These are phyloP conservation scores for Podotricha telesiphe DNA, from an alignment of 2,888 invertebrate genomes.

Conservation along the genomic window DNA sequence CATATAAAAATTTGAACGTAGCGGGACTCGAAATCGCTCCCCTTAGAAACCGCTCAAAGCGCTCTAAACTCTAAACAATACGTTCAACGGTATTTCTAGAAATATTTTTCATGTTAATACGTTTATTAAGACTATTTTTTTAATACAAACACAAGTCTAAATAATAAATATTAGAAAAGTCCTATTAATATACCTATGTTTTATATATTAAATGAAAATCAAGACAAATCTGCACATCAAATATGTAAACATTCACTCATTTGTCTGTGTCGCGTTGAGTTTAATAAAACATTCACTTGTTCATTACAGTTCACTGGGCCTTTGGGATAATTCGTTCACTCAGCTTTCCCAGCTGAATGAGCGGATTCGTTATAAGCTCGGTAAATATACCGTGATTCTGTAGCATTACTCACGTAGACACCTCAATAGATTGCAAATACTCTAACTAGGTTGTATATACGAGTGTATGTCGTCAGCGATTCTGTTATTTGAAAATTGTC, in stretches of 20 bases:
- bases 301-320: constrained; percentile 53
- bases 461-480: not conserved
- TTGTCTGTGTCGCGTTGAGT: constrained; percentile 45
- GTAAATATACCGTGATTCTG: constrained; percentile 33
- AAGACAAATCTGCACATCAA: constrained; percentile 26
- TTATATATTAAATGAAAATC: constrained; percentile 13
- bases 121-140: too few relatives aligned
- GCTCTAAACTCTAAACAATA: too few relatives aligned
- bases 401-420: constrained; percentile 33
- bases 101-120: too few relatives aligned
- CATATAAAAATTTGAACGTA: too few relatives aligned
- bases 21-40: too few relatives aligned
- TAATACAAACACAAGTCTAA: too few relatives aligned
- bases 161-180: too few relatives aligned
- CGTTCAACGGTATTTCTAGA: too few relatives aligned
- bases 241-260: constrained; percentile 42
- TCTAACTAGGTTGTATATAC: not conserved
- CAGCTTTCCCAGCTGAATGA: constrained; percentile 33
- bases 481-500: not conserved
- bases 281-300: constrained; percentile 59
- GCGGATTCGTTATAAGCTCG: constrained; percentile 39
- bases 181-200: too few relatives aligned
- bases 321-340: constrained; percentile 50
- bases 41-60: too few relatives aligned
- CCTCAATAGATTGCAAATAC: constrained; percentile 19